Evolutionary conservation across 2,888 invertebrate species (phyloP).

Genomic region (Vesta saturnalis): DNA sequence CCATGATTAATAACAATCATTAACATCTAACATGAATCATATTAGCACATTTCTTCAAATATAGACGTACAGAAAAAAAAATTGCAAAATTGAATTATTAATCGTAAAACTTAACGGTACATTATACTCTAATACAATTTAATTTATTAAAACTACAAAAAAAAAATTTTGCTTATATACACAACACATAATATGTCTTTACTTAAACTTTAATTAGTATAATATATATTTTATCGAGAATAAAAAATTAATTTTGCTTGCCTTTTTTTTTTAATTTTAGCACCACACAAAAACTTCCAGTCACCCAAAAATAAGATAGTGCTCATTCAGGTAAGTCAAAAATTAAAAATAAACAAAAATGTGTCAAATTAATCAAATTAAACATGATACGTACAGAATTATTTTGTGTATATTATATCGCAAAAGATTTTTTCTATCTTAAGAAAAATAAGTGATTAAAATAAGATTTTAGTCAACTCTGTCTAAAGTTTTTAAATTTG

Average conservation of each 20-base stretch:
- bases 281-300: not conserved
- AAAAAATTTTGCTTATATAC: constrained; percentile 2
- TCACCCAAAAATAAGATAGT: not conserved
- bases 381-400: no score
- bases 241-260: constrained; percentile 6
- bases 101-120: constrained; percentile 1
- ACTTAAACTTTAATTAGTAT: not conserved
- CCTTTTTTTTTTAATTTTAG: constrained; percentile 6
- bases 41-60: not conserved
- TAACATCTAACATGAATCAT: not conserved
- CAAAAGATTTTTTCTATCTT: not conserved
- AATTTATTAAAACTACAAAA: constrained; percentile 11
- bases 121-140: constrained; percentile 7
- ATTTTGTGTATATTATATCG: not conserved
- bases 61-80: not conserved
- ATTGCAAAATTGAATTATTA: not conserved
- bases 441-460: constrained; percentile 3
- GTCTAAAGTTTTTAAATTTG: constrained; percentile 22
- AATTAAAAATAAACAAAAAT: not conserved
- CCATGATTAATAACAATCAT: not conserved
- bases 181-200: constrained; percentile 8
- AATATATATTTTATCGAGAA: not conserved
- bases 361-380: not conserved
- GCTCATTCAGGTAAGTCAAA: not conserved
- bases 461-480: not conserved